A percentile compares a stretch with the other conserved stretches of the same genome.
phyloP scores from a whole-genome alignment of 1,140 invertebrate genomes.

The Trichonephila clavipes region DNA sequence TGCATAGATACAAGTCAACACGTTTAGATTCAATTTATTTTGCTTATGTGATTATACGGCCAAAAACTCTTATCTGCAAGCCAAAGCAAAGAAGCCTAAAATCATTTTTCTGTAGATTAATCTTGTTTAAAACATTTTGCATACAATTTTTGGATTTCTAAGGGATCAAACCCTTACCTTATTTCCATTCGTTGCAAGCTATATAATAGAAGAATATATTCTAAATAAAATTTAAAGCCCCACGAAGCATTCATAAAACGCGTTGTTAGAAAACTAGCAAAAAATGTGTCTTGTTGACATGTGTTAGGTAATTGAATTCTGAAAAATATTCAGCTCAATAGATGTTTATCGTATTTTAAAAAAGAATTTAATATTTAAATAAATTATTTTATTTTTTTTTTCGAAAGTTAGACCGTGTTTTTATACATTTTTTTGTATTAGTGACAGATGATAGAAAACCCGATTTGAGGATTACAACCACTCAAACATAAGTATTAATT shows the following conservation, averaged over 20 bases:
- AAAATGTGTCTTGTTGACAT: not conserved
- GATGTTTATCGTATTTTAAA: not conserved
- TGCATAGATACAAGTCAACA: not conserved
- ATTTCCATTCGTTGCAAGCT: not conserved
- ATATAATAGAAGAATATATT: not conserved
- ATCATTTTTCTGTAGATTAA: not conserved
- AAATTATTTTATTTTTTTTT: not conserved
- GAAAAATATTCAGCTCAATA: not conserved
- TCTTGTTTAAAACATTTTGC: not conserved
- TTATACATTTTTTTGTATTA: not conserved
- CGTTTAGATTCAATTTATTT: not conserved
- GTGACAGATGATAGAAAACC: not conserved
- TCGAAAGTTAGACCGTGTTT: not conserved
- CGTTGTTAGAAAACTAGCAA: not conserved
- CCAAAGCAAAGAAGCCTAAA: not conserved
- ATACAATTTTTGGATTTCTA: not conserved
- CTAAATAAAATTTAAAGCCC: not conserved
- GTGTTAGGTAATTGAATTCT: not conserved
- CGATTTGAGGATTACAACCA: not conserved
- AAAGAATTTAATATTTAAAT: not conserved
- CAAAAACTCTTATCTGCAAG: not conserved
- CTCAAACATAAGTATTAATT: not conserved
- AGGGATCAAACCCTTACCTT: not conserved
- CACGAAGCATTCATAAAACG: not conserved
- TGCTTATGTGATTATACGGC: not conserved